A percentile compares a stretch with the other conserved stretches of the same genome.
These are phyloP conservation scores for Crypturellus tataupa DNA, from an alignment of 2,797 vertebrate genomes.

Conservation along the genomic window DNA sequence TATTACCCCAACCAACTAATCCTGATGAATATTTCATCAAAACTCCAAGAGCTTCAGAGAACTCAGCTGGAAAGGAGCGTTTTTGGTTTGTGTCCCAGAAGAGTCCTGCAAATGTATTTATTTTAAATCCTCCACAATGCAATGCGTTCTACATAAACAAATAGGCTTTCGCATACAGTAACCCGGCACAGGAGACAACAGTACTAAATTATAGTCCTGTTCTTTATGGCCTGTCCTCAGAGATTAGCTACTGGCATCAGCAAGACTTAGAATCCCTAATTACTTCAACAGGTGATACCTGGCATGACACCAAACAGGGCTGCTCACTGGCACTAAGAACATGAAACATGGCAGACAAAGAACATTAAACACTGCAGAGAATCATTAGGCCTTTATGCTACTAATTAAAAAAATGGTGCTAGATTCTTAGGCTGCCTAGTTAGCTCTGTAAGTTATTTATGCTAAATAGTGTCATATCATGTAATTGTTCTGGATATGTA, in stretches of 20 bases:
- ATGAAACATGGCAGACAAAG: background rate
- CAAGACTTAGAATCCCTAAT: background rate
- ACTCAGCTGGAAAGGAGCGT: background rate
- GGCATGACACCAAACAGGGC: background rate
- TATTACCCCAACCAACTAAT: background rate
- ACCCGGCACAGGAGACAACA: background rate
- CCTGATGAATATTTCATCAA: background rate
- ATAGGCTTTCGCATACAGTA: background rate
- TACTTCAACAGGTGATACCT: background rate
- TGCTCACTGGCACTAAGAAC: background rate
- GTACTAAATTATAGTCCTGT: background rate
- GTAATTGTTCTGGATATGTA: background rate
- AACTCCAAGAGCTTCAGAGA: background rate
- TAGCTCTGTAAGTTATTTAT: background rate
- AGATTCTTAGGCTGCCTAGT: background rate
- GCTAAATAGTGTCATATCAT: background rate
- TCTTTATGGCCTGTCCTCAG: background rate
- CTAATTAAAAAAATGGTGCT: background rate
- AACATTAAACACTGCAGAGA: background rate
- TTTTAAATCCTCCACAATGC: background rate
- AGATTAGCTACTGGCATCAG: background rate
- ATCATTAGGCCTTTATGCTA: background rate
- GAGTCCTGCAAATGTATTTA: background rate
- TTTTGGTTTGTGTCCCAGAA: background rate
- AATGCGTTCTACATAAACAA: background rate